Evolutionary conservation across 2,888 invertebrate genomes (phyloP).

Genomic region (Pandemis corylana): DNA sequence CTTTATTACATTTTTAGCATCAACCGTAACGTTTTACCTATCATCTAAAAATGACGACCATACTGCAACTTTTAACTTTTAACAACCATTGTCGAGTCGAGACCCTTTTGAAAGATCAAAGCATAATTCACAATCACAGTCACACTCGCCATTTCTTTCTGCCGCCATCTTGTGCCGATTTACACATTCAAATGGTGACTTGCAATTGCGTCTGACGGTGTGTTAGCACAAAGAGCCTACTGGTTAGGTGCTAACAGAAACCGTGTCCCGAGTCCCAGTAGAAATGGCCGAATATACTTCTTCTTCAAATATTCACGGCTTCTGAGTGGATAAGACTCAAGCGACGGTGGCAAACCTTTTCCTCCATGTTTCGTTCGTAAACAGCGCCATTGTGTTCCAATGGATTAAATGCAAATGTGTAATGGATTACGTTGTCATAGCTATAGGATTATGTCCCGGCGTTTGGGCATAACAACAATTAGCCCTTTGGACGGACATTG

Average conservation of each 20-base stretch:
- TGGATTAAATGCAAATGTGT: conserved; percentile 14
- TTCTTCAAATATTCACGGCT: conserved; percentile 28
- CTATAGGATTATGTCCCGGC: conserved; percentile 9
- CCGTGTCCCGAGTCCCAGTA: neutral
- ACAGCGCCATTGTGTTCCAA: conserved; percentile 10
- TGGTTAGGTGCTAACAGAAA: neutral
- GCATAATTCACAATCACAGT: no score
- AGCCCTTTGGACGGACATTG: neutral
- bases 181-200: no score
- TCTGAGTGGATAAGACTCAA: conserved; percentile 11
- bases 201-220: no score
- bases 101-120: no score
- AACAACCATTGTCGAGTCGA: no score
- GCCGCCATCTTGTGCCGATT: neutral
- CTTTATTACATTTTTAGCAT: no score
- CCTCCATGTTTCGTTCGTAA: conserved; percentile 6
- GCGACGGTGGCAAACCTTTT: neutral
- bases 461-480: neutral
- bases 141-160: neutral
- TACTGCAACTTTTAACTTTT: no score
- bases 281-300: neutral
- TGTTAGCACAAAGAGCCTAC: neutral
- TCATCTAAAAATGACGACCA: no score
- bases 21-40: no score
- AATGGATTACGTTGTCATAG: conserved; percentile 9